These are phyloP conservation scores for Malthinus seriepunctatus DNA, from an alignment of 2,888 invertebrate species.

Conservation along the genomic window DNA sequence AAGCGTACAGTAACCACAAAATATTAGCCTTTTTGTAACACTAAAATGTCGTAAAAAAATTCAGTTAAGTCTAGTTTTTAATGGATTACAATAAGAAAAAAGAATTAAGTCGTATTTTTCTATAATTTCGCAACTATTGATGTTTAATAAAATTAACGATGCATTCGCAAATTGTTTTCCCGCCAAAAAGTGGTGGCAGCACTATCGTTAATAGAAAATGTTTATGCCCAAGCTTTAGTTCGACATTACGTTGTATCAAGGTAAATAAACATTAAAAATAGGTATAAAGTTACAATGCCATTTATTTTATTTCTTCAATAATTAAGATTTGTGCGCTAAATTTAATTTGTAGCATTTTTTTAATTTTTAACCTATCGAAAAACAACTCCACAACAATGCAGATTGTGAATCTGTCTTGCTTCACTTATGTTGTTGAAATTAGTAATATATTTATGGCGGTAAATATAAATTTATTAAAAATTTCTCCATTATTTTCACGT, in stretches of 20 bases:
- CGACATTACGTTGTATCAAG: slow-evolving; percentile 15
- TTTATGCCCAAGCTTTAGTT: slow-evolving; percentile 21
- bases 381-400: background rate
- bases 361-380: slow-evolving; percentile 1
- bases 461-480: slow-evolving; percentile 31
- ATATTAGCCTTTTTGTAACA: no score
- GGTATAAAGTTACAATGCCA: background rate
- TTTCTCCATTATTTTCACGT: background rate
- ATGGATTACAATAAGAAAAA: no score
- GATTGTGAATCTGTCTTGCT: slow-evolving; percentile 26
- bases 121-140: no score
- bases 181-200: slow-evolving; percentile 22
- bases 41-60: no score
- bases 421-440: slow-evolving; percentile 20
- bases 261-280: slow-evolving; percentile 8
- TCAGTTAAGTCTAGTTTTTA: no score
- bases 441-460: slow-evolving; percentile 35
- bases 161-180: slow-evolving; percentile 5
- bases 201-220: slow-evolving; percentile 4
- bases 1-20: no score
- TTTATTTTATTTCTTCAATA: background rate
- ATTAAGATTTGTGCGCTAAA: background rate
- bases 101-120: no score
- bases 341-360: slow-evolving; percentile 3
- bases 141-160: no score